These are phyloP conservation scores for Adineta ricciae DNA, from an alignment of 2,888 invertebrate species.

Conservation along the genomic window DNA sequence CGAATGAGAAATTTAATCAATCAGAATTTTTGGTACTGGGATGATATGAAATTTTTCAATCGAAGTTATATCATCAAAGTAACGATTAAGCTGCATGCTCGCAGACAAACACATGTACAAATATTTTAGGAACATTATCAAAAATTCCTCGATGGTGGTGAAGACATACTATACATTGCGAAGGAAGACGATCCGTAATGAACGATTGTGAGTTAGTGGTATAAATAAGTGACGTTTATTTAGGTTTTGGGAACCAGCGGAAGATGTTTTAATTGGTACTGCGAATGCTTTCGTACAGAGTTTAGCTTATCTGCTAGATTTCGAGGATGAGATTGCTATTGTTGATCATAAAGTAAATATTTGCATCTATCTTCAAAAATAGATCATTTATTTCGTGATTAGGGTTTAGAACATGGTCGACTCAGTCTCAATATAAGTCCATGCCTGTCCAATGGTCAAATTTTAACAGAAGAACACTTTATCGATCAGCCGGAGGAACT, in stretches of 20 bases:
- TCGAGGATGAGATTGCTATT: slow-evolving; percentile 46
- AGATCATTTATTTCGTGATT: not conserved
- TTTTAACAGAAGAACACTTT: slow-evolving; percentile 43
- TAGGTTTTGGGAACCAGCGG: slow-evolving; percentile 48
- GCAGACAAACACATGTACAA: not conserved
- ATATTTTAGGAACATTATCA: slow-evolving; percentile 34
- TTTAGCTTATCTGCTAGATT: slow-evolving; percentile 47
- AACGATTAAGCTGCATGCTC: too few relatives aligned
- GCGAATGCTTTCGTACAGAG: slow-evolving; percentile 49
- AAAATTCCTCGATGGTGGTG: slow-evolving; percentile 35
- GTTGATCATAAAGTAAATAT: slow-evolving; percentile 43
- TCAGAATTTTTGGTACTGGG: slow-evolving; percentile 50
- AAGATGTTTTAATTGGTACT: slow-evolving; percentile 44
- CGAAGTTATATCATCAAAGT: slow-evolving; percentile 49
- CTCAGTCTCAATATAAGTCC: slow-evolving; percentile 44
- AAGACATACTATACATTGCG: slow-evolving; percentile 24
- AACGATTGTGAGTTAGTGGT: not conserved
- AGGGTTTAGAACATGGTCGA: slow-evolving; percentile 46
- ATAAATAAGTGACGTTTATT: not conserved
- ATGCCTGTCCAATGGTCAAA: slow-evolving; percentile 43
- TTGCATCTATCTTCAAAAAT: too few relatives aligned
- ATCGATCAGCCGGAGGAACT: slow-evolving; percentile 47
- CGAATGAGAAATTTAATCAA: slow-evolving; percentile 49
- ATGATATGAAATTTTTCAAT: slow-evolving; percentile 50
- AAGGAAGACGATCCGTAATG: slow-evolving; percentile 34